Percentiles rank a stretch among this genome's conserved stretches.
Evolutionary conservation across 2,888 invertebrate species (phyloP).

Genomic region (Temnothorax rugatulus): DNA sequence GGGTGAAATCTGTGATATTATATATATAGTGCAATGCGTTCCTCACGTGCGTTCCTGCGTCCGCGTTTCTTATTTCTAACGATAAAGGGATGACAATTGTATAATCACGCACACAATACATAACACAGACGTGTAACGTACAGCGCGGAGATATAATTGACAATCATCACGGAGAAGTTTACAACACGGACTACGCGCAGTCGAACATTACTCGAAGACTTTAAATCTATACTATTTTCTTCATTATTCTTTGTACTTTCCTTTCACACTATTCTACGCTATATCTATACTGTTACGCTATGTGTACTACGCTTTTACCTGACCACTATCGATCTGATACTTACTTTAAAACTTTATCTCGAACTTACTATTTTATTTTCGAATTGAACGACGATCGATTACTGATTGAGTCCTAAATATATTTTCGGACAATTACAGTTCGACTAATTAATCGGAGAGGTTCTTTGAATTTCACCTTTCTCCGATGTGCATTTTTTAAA

Average conservation of each 20-base stretch:
- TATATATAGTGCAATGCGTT: constrained; percentile 20
- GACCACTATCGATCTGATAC: constrained; percentile 6
- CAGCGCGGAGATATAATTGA: neutral
- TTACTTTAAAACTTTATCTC: neutral
- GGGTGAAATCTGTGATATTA: constrained; percentile 27
- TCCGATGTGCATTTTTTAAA: constrained; percentile 17
- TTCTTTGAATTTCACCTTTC: neutral
- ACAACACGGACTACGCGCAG: neutral
- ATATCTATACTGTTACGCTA: neutral
- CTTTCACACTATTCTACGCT: neutral
- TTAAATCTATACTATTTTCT: constrained; percentile 7
- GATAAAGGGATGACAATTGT: neutral
- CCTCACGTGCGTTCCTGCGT: neutral
- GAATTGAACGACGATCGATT: constrained; percentile 14
- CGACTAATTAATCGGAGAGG: neutral
- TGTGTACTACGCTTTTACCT: neutral
- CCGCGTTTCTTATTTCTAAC: neutral
- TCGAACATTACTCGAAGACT: neutral
- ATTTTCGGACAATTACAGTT: constrained; percentile 15
- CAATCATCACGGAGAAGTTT: constrained; percentile 12
- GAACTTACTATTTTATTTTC: constrained; percentile 2
- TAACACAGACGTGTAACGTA: constrained; percentile 11
- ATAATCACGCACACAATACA: constrained; percentile 23
- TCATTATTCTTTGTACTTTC: neutral
- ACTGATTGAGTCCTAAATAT: neutral